Conservation (phyloP, 1,140 invertebrate species). For the Diorhabda carinulata region DNA sequence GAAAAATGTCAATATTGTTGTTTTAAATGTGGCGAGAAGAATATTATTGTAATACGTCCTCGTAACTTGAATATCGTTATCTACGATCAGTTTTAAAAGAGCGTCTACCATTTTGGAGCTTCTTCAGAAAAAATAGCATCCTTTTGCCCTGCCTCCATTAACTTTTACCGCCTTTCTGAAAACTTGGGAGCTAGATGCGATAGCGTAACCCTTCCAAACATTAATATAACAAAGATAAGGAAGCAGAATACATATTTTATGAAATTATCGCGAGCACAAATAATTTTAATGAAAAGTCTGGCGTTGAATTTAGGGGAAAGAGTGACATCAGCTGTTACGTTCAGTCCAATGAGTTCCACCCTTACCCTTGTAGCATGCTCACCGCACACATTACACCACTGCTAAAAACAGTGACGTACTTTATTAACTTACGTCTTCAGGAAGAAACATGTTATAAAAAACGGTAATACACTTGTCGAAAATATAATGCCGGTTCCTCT, state of each 20-base stretch:
- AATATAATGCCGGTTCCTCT: too few relatives aligned
- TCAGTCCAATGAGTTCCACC: slow-evolving; percentile 47
- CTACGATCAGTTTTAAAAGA: neutral
- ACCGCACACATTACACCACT: slow-evolving; percentile 20
- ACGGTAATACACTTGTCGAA: too few relatives aligned
- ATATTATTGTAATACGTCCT: too few relatives aligned
- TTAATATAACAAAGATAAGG: slow-evolving; percentile 42
- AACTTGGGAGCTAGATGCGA: slow-evolving; percentile 11
- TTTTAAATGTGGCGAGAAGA: too few relatives aligned
- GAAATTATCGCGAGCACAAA: slow-evolving; percentile 47
- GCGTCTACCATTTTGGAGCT: neutral
- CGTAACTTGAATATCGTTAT: neutral
- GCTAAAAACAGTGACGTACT: slow-evolving; percentile 9
- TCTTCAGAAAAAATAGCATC: slow-evolving; percentile 2
- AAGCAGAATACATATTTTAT: slow-evolving; percentile 48
- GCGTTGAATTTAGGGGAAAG: slow-evolving; percentile 43
- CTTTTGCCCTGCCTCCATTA: slow-evolving; percentile 11
- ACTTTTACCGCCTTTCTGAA: slow-evolving; percentile 13
- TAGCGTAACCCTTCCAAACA: slow-evolving; percentile 31
- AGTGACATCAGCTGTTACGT: slow-evolving; percentile 51
- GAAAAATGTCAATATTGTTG: too few relatives aligned
- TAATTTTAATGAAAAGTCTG: slow-evolving; percentile 49
- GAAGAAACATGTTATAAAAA: too few relatives aligned
- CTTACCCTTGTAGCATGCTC: slow-evolving; percentile 23
- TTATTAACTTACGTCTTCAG: neutral